A percentile compares a stretch with the other conserved stretches of the same genome.
Conservation (phyloP, 2,113 vertebrate genomes). For the Ceyx melanurus region DNA sequence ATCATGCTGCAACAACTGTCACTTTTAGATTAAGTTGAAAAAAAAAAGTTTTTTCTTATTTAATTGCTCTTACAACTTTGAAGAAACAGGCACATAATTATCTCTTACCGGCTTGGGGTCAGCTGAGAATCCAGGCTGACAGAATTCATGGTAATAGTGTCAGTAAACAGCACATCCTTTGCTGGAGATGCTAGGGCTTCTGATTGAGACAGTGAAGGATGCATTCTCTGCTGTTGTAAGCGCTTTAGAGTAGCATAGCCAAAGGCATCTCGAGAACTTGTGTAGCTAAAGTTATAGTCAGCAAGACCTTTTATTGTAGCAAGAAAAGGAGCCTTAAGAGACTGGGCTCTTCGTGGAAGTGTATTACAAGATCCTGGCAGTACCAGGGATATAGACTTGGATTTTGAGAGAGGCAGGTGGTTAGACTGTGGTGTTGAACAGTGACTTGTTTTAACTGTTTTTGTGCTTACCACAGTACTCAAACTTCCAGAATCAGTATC, state of each 20-base stretch:
- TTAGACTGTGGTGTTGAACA: slow-evolving; percentile 87
- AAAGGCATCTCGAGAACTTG: slow-evolving; percentile 93
- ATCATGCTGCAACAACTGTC: neutral
- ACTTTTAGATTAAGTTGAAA: neutral
- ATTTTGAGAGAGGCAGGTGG: slow-evolving; percentile 90
- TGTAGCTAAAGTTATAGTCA: slow-evolving; percentile 96
- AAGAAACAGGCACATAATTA: neutral
- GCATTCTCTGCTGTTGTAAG: slow-evolving; percentile 96
- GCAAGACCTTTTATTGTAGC: slow-evolving; percentile 93
- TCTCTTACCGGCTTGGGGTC: slow-evolving; percentile 90
- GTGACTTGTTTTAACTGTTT: slow-evolving; percentile 88
- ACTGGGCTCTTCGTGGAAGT: slow-evolving; percentile 93
- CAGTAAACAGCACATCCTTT: slow-evolving; percentile 97
- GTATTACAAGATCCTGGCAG: slow-evolving; percentile 94
- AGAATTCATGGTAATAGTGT: slow-evolving; percentile 98
- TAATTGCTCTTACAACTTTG: neutral
- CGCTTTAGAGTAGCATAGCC: slow-evolving; percentile 95
- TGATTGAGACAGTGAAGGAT: slow-evolving; percentile 93
- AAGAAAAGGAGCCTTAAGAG: slow-evolving; percentile 93
- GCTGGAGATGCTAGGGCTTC: slow-evolving; percentile 95
- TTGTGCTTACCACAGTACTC: slow-evolving; percentile 94
- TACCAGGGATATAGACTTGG: slow-evolving; percentile 89
- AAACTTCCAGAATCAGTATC: slow-evolving; percentile 96
- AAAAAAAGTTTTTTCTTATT: neutral
- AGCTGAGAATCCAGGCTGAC: slow-evolving; percentile 95